Evolutionary conservation across 2,797 vertebrate species (phyloP).

Genomic region (Heterohyrax brucei): DNA sequence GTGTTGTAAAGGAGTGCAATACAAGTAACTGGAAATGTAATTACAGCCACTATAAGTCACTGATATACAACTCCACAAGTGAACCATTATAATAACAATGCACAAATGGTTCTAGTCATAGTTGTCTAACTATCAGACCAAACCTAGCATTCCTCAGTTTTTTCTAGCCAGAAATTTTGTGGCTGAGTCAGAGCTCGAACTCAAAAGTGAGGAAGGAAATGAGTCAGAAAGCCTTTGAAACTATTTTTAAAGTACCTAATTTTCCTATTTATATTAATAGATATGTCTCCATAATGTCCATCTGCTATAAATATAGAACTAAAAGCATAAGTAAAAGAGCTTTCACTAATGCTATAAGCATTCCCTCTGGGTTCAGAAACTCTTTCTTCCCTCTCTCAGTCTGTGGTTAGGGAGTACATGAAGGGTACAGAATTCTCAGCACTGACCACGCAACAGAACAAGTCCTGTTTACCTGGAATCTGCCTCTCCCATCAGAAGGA

Average conservation of each 20-base stretch:
- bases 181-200: conserved; percentile 62
- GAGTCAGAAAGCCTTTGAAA: conserved; percentile 60
- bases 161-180: conserved; percentile 57
- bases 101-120: conserved; percentile 49
- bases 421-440: background rate
- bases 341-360: conserved; percentile 29
- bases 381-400: background rate
- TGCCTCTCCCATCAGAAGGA: background rate
- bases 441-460: background rate
- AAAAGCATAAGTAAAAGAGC: background rate
- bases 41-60: conserved; percentile 43
- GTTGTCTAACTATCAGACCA: background rate
- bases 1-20: background rate
- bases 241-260: conserved; percentile 54
- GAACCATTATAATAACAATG: conserved; percentile 32
- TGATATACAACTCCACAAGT: background rate
- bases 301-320: conserved; percentile 7
- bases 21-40: conserved; percentile 37
- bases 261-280: conserved; percentile 70
- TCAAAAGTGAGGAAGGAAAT: conserved; percentile 44
- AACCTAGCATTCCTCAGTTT: conserved; percentile 41
- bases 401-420: background rate
- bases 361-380: background rate
- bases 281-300: conserved; percentile 34
- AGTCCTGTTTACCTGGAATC: background rate